Evolutionary conservation across 2,797 vertebrate genomes (phyloP), one percentile per base, ranked within the genome.

Genomic region (Telmatherina bonti): DNA sequence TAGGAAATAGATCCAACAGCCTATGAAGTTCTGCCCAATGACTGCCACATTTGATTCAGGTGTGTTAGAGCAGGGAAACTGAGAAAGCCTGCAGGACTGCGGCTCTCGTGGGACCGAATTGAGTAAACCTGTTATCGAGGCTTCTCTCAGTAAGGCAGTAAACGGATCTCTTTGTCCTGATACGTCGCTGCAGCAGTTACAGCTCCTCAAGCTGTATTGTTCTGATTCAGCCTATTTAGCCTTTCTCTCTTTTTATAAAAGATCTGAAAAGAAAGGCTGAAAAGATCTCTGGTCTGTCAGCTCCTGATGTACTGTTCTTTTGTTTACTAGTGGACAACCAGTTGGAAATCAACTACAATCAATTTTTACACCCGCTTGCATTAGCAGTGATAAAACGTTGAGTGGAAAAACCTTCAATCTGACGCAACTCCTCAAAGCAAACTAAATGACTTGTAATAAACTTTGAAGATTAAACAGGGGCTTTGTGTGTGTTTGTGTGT

Each of bases 391-490:
- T 24, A 51, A 71, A 65, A 68, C 27, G 51, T n/a, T 16, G 15
- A 63, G 33, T 24, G 24, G 30, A 65, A 76, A 75, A 58, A 51
- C n/a, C 7, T 31, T 62, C 56, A 69, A 64, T 62, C 49, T 69
- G n/a, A 51, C 49, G 66, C 36, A 63, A 58, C 22, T 1, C 27
- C 56, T 79, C 36, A n/a, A 67, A 72, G 38, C 45, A n/a, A 22
- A 47, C 74, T 53, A 62, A 77, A 63, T 38, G 53, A 47, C 51
- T 68, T 45, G 70, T 67, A 74, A 81, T 56, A 41, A 79, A 79
- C 72, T 85, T 89, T 56, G 55, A 71, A 49, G 72, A 26, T 26
- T 69, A 57, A 66, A 74, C 61, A 26, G 68, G 29, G 60, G 63
- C 68, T 78, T 35, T 67, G 80, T 63, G 70, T 73, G 57, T 67